Evolutionary conservation across 2,113 vertebrate species (phyloP), one percentile per base, ranked within the genome.

Genomic region (Gymnobelideus leadbeateri): DNA sequence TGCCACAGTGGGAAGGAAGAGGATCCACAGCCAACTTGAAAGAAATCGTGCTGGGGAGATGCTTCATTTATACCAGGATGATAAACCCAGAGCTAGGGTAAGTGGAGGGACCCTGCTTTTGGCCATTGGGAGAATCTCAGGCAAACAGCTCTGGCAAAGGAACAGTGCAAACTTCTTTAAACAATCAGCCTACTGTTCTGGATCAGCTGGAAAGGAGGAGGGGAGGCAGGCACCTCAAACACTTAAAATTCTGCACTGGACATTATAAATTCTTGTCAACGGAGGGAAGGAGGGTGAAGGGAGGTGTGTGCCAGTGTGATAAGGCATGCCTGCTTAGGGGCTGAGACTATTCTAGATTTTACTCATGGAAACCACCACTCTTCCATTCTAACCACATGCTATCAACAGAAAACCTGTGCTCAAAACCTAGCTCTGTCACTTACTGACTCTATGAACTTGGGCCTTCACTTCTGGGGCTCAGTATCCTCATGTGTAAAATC

Each of bases 11-110:
- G 98, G 89, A 94, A 8, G 98, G 98, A 46, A 8, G 2, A 9
- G 98, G 98, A 11, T 98, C 98, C 92, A 98, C 98, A 0, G n/a
- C 3, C 54, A 94, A 98, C 11, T 95, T 99, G 28, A 8, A 57
- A n/a, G 98, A 98, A 43, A 97, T 99, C 53, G 0, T 99, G 89
- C 94, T 98, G 91, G 98, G 98, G 5, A 98, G 98, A 14, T 99
- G 99, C 91, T 98, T 98, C 95, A 92, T 0, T 89, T 99, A 98
- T 90, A 47, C 97, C 0, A 46, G 7, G 21, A 43, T 68, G 0
- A 3, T 96, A 37, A 68, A 92, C 93, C 96, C 97, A 0, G 96
- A 96, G 84, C 93, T 98, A 92, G 90, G 98, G 99, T 99, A 97
- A 98, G 98, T 97, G 90, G 12, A 0, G 31, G n/a, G 14, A 84